Evolutionary conservation across 1,140 invertebrate species (phyloP).

Genomic region (Antheraea pernyi): DNA sequence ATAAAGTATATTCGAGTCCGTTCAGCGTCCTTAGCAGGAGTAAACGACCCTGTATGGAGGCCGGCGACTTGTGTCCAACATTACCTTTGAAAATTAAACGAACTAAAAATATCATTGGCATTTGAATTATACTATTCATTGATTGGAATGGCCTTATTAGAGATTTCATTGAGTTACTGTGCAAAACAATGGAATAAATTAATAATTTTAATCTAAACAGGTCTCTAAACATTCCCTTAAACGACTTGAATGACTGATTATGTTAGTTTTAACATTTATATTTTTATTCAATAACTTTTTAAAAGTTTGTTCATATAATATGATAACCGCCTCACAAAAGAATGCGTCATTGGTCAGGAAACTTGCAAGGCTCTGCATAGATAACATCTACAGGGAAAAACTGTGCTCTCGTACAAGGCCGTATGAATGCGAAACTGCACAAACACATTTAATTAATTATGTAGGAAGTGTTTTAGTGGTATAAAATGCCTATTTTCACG

Average conservation of each 20-base stretch:
- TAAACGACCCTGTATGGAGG: slow-evolving; percentile 45
- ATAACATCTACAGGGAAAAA: slow-evolving; percentile 3
- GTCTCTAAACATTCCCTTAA: slow-evolving; percentile 22
- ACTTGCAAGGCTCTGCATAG: background rate
- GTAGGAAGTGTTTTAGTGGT: slow-evolving; percentile 33
- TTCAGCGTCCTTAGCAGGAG: slow-evolving; percentile 54
- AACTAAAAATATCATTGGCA: slow-evolving; percentile 45
- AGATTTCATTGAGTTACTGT: slow-evolving; percentile 41
- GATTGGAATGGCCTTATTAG: slow-evolving; percentile 52
- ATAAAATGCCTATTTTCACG: slow-evolving; percentile 30
- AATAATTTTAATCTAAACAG: background rate
- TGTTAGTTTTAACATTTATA: slow-evolving; percentile 10
- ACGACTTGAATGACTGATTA: background rate
- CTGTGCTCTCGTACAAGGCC: background rate
- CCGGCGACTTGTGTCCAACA: slow-evolving; percentile 38
- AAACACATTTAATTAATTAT: slow-evolving; percentile 23
- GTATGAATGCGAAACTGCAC: background rate
- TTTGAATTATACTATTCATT: slow-evolving; percentile 44
- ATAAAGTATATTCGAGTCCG: slow-evolving; percentile 57
- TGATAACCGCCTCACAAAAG: background rate
- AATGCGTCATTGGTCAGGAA: slow-evolving; percentile 1
- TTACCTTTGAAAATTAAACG: slow-evolving; percentile 49
- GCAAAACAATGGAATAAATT: background rate
- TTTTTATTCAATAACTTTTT: slow-evolving; percentile 22
- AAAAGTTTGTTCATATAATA: background rate